Conservation (phyloP, 2,888 invertebrate genomes). For the Poecilobothrus nobilitatus region DNA sequence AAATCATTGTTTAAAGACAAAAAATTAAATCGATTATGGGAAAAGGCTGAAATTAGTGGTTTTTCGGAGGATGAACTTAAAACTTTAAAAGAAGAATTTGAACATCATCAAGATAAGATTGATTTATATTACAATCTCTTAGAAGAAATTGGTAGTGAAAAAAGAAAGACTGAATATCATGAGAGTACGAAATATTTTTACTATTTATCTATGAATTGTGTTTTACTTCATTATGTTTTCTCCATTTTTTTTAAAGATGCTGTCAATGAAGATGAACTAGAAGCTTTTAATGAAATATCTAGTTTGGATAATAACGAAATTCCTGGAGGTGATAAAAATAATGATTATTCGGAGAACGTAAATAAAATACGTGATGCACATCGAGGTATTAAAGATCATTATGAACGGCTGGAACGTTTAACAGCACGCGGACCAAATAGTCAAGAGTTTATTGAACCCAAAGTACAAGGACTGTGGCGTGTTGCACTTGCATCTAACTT, state of each 20-base stretch:
- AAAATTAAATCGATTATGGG: conserved; percentile 81
- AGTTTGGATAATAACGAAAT: conserved; percentile 48
- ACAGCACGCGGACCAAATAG: conserved; percentile 69
- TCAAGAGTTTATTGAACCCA: conserved; percentile 82
- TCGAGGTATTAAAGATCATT: conserved; percentile 65
- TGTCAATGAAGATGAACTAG: conserved; percentile 63
- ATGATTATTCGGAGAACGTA: conserved; percentile 58
- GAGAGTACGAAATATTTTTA: conserved; percentile 50
- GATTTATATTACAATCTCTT: conserved; percentile 79
- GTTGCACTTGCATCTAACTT: conserved; percentile 74
- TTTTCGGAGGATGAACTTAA: conserved; percentile 75
- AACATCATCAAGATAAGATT: conserved; percentile 86
- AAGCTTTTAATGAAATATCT: conserved; percentile 62
- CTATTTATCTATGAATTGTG: too few species aligned
- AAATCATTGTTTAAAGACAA: conserved; percentile 81
- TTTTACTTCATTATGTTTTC: background rate
- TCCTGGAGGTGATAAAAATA: conserved; percentile 35
- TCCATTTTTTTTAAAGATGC: conserved; percentile 50
- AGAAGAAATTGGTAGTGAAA: conserved; percentile 54
- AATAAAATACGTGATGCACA: conserved; percentile 67
- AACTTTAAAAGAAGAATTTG: conserved; percentile 78
- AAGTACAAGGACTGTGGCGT: conserved; percentile 83
- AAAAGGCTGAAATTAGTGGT: conserved; percentile 79
- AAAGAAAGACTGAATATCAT: conserved; percentile 47
- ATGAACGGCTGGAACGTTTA: conserved; percentile 64